phyloP scores from a whole-genome alignment of 2,888 invertebrate species.

The Chalcis sispes region DNA sequence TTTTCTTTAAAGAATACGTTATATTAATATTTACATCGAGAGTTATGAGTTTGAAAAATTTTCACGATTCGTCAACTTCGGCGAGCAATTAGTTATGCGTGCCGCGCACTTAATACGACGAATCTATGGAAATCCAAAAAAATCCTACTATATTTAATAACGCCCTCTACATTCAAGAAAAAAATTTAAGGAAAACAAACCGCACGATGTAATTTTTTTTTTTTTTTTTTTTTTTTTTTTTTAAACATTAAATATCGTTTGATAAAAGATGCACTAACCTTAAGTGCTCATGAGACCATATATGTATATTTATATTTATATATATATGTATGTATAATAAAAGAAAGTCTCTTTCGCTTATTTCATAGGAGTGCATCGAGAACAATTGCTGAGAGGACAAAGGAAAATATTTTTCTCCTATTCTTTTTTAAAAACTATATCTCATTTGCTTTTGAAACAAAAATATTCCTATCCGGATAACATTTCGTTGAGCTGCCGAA shows the following conservation, averaged over 20 bases:
- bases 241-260: slow-evolving; percentile 50
- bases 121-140: slow-evolving; percentile 41
- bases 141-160: slow-evolving; percentile 58
- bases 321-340: too few relatives aligned
- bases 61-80: slow-evolving; percentile 67
- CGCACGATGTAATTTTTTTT: slow-evolving; percentile 43
- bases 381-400: slow-evolving; percentile 58
- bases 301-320: slow-evolving; percentile 25
- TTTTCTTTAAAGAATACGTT: slow-evolving; percentile 65
- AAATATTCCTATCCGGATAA: slow-evolving; percentile 16
- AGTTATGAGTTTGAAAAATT: slow-evolving; percentile 68
- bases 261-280: slow-evolving; percentile 48
- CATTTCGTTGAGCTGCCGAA: slow-evolving; percentile 39
- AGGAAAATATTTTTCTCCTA: slow-evolving; percentile 32
- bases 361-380: slow-evolving; percentile 56
- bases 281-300: slow-evolving; percentile 49
- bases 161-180: slow-evolving; percentile 55
- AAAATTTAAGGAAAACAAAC: slow-evolving; percentile 48
- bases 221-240: slow-evolving; percentile 17
- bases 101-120: slow-evolving; percentile 3
- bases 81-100: slow-evolving; percentile 55
- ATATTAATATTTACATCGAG: slow-evolving; percentile 75
- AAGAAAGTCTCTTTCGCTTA: slow-evolving; percentile 44
- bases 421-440: slow-evolving; percentile 41
- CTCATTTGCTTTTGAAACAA: slow-evolving; percentile 37